Evolutionary conservation across 2,888 invertebrate species (phyloP), one percentile per base, ranked within the genome.

Genomic region (Germaria angustata): DNA sequence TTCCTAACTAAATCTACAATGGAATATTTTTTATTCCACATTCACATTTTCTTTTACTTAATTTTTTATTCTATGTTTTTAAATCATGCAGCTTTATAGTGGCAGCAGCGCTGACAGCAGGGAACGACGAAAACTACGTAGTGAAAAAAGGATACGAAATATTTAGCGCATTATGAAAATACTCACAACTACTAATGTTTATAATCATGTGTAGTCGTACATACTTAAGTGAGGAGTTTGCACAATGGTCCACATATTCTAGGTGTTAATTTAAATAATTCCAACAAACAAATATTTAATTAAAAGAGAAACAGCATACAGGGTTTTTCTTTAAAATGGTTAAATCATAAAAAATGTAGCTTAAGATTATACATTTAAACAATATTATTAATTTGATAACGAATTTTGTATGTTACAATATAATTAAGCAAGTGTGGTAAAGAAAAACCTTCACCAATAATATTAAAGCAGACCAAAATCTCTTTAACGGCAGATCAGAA

Each of bases 181-280:
- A 36, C 68, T 72, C 68, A 49, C 66, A 76, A 53, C 57, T 61
- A 57, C 57, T 66, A 77, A 63, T 69, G 44, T 57, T 41, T 53
- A 28, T 61, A 75, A 65, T 61, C 68, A 73, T 84, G 49, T 76
- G 6, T 6, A 28, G 3, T 3, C 6, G 77, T 36, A 13, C 34
- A 53, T 36, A 39, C n/a, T 15, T 36, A 34, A 17, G n/a, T 68
- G 61, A 36, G 22, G 2, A 15, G 55, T 53, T 15, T 57, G 51
- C 77, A 76, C 76, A 73, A 55, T 71, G 46, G 73, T 20, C 68
- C 51, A 39, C 39, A 44, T 84, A 75, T 65, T 87, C 78, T 80
- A 81, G 86, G 86, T 80, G 80, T 65, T 65, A 75, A 69, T 78
- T 59, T 80, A 69, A 63, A 76, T 69, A 66, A 53, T 69, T 55